Base-by-base conservation (phyloP, 2,888 invertebrate genomes). In the Drosophila paucipuncta region DNA sequence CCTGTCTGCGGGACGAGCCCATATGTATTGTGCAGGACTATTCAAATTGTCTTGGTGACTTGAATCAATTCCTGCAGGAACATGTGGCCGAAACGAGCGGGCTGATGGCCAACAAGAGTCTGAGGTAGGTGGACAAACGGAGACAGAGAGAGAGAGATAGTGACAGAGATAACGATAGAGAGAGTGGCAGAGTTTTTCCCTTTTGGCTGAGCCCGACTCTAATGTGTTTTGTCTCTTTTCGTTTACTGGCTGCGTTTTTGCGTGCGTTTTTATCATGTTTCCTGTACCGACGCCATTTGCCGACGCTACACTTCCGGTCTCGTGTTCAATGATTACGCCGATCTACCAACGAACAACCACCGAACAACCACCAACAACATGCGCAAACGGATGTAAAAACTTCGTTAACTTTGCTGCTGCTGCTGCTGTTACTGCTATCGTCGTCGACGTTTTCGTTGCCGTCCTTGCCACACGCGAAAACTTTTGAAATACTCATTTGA, bases 11-110 rank as follows among this genome's bases (percentile, higher is more conserved):
- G 69, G 95, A 96, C 79, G 96, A 96, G 90, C 96, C 97, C 61
- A 95, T 96, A 87, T 96, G 96, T 93, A 95, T 96, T 92, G 95
- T 97, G 71, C 94, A 96, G 89, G 97, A 97, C 93, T 96, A 93
- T 78, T 93, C 93, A 61, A 91, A 93, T 84, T 93, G 96, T 91
- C 95, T 95, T 90, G 97, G 97, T 66, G 97, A 97, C 94, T 95
- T 97, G 91, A 96, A 97, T 94, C 97, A 97, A 94, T 97, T 97
- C 94, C 94, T 97, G 87, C 96, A 96, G 92, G 96, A 96, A 90
- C 97, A 97, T 94, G 95, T 96, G 78, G 96, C 97, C 43, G 97
- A 97, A 93, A 95, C 96, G 52, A 95, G 95, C 37, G 95, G 95
- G 58, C 93, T 95, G 88, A 63, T 89, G 82, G 82, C 87, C 59